Evolutionary conservation across 2,888 invertebrate genomes (phyloP).

Genomic region (Noctua pronuba): DNA sequence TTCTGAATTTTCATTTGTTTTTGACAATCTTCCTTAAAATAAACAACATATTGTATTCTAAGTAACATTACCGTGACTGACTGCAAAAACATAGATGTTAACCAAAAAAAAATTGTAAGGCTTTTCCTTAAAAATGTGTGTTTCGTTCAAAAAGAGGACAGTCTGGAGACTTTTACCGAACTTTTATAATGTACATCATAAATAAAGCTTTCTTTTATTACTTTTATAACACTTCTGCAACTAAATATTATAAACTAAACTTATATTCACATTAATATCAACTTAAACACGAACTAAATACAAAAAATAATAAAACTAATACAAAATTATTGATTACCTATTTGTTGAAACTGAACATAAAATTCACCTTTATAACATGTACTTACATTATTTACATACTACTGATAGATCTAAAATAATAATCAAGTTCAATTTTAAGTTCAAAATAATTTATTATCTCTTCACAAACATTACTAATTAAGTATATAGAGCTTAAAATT

Average conservation of each 20-base stretch:
- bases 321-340: neutral
- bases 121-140: constrained; percentile 56
- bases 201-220: neutral
- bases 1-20: neutral
- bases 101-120: constrained; percentile 41
- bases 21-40: neutral
- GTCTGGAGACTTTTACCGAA: constrained; percentile 28
- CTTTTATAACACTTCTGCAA: neutral
- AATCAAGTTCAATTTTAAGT: too few species aligned
- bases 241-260: neutral
- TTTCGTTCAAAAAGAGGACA: constrained; percentile 51
- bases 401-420: too few species aligned
- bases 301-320: neutral
- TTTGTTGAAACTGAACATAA: neutral
- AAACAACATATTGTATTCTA: neutral
- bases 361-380: too few species aligned
- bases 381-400: too few species aligned
- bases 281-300: neutral
- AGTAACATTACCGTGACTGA: constrained; percentile 24
- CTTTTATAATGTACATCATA: neutral
- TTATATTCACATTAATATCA: neutral
- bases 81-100: constrained; percentile 57
- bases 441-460: too few species aligned
- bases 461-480: too few species aligned
- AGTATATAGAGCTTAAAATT: too few species aligned